Evolutionary conservation across 2,797 vertebrate species (phyloP).

Genomic region (Ctenopoma multispine): DNA sequence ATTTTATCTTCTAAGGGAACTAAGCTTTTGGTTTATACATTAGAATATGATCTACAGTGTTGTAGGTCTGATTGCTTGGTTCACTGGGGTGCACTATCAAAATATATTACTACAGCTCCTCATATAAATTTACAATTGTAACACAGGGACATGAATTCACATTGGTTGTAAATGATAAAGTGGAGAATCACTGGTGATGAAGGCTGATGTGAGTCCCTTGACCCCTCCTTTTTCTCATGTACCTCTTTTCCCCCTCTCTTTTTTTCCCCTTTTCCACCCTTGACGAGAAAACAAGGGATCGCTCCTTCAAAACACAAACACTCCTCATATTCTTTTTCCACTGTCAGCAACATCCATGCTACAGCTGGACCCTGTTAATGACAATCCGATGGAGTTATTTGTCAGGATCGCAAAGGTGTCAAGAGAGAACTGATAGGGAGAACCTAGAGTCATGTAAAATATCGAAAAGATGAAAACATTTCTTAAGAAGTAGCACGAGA

Average conservation of each 20-base stretch:
- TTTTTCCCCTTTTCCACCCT: slow-evolving; percentile 9
- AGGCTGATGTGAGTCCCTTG: slow-evolving; percentile 3
- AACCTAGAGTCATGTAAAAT: slow-evolving; percentile 37
- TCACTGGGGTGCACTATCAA: slow-evolving; percentile 5
- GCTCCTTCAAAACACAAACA: slow-evolving; percentile 18
- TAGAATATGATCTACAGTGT: slow-evolving; percentile 50
- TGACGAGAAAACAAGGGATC: slow-evolving; percentile 33
- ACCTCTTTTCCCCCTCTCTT: slow-evolving; percentile 6
- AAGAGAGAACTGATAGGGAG: slow-evolving; percentile 45
- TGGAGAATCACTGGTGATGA: slow-evolving; percentile 3
- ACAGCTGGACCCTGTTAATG: slow-evolving; percentile 74
- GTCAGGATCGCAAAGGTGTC: slow-evolving; percentile 66
- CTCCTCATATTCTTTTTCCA: slow-evolving; percentile 18
- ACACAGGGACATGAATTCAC: slow-evolving; percentile 24
- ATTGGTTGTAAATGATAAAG: slow-evolving; percentile 28
- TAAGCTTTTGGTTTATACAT: slow-evolving; percentile 46
- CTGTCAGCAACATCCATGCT: slow-evolving; percentile 36
- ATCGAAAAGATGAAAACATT: slow-evolving; percentile 33
- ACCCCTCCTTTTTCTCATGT: neutral
- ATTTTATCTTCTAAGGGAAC: slow-evolving; percentile 53
- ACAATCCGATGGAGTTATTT: slow-evolving; percentile 58
- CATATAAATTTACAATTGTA: slow-evolving; percentile 33
- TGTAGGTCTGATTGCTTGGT: slow-evolving; percentile 13
- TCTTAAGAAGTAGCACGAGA: slow-evolving; percentile 4
- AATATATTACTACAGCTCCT: slow-evolving; percentile 19